Base-by-base conservation (phyloP, 2,888 invertebrate species). In the Blastobasis lacticolella region DNA sequence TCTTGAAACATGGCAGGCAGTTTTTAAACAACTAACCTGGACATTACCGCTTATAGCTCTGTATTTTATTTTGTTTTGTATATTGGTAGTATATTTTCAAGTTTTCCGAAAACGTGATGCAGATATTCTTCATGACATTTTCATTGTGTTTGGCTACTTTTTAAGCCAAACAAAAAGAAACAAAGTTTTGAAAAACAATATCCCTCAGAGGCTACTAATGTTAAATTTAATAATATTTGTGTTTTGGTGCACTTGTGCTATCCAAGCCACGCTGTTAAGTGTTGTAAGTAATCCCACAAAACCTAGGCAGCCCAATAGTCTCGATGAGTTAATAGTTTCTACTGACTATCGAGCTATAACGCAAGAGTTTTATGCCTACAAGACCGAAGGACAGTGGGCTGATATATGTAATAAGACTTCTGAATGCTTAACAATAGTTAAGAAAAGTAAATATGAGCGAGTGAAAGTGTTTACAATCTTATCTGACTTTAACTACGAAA, bases 251-350 rank as follows among this genome's bases (percentile, higher is more conserved):
- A 68, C 73, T 3, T 66, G 60, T 49, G 57, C 60, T 23, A 55
- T 68, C 38, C 69, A 74, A 51, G 67, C 68, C 1, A 61, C 57
- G 10, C 56, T 75, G 50, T 58, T 45, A n/a, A 67, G 71, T 48
- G 61, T 65, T 4, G 62, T 57, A 8, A 69, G 68, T 10, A 54
- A 57, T 36, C 73, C 73, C 1, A 42, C 64, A 10, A 62, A 62
- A 48, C 61, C 45, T 37, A 57, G 60, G 36, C 67, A 72, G 52
- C 57, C 60, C 6, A 58, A 59, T 5, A 45, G 46, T 4, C 5
- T 50, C 5, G 38, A 57, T 0, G 67, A 71, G 23, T 23, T 23
- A 23, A 23, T 23, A 38, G 52, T 68, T 23, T n/a, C 38, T 8
- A 48, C 46, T 0, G 38, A 48, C 7, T 58, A 57, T 49, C 52